These are phyloP conservation scores for Leptogaster cylindrica DNA, from an alignment of 2,888 invertebrate genomes.

Conservation along the genomic window DNA sequence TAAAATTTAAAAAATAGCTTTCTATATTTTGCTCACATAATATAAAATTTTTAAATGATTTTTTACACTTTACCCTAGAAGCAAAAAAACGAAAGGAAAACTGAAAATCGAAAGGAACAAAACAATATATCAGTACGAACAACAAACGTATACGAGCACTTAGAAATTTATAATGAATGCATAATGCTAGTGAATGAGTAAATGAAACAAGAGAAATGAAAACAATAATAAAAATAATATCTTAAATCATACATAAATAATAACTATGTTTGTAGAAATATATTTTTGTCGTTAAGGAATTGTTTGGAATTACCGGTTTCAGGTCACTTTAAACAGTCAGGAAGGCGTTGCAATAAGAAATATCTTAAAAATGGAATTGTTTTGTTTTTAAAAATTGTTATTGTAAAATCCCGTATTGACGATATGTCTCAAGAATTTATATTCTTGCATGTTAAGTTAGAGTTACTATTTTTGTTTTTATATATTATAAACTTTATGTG, in stretches of 20 bases:
- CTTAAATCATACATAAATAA: constrained; percentile 30
- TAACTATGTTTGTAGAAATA: neutral
- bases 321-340: neutral
- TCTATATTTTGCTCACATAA: constrained; percentile 1
- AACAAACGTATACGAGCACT: constrained; percentile 18
- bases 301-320: constrained; percentile 30
- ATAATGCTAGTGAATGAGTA: constrained; percentile 9
- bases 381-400: constrained; percentile 1
- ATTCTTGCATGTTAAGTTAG: neutral
- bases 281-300: constrained; percentile 31
- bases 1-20: constrained; percentile 35
- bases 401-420: constrained; percentile 15
- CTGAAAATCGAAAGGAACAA: neutral
- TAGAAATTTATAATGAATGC: constrained; percentile 10
- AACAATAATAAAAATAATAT: constrained; percentile 4
- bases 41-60: neutral
- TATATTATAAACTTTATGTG: neutral
- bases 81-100: constrained; percentile 10
- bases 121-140: constrained; percentile 9
- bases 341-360: neutral
- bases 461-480: neutral
- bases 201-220: constrained; percentile 4
- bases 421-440: constrained; percentile 22
- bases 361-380: neutral
- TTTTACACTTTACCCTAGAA: constrained; percentile 1